These are phyloP conservation scores for Nymphicus hollandicus DNA, from an alignment of 2,113 vertebrate genomes.

Conservation along the genomic window DNA sequence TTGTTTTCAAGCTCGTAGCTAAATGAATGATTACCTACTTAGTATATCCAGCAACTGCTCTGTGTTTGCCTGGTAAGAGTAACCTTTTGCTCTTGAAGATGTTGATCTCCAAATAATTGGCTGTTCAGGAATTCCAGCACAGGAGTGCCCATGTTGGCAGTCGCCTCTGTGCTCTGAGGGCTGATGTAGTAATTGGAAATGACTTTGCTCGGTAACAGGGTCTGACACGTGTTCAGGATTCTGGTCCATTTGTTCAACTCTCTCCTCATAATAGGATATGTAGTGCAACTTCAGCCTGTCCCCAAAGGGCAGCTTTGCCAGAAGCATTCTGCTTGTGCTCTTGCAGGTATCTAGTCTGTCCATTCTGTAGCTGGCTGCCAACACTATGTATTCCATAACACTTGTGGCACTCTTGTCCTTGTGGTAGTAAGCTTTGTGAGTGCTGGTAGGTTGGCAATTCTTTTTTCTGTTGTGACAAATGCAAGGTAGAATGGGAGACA, in stretches of 20 bases:
- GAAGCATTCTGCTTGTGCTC: neutral
- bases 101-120: neutral
- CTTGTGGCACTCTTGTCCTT: neutral
- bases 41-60: neutral
- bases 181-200: neutral
- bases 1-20: neutral
- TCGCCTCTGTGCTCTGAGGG: neutral
- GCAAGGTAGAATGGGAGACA: neutral
- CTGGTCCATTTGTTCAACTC: neutral
- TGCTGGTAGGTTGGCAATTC: conserved; percentile 13
- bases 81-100: neutral
- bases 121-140: neutral
- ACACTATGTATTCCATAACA: fast-evolving
- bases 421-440: neutral
- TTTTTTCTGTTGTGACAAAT: conserved; percentile 17
- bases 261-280: neutral
- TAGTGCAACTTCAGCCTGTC: neutral
- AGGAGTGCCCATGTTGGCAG: neutral
- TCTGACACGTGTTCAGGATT: neutral
- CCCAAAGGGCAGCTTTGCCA: neutral
- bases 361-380: neutral
- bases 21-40: neutral
- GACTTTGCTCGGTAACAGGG: neutral
- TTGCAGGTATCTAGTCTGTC: neutral
- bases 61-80: neutral